A percentile compares a stretch with the other conserved stretches of the same genome.
These are phyloP conservation scores for Alcis repandata DNA, from an alignment of 2,888 invertebrate species.

Conservation along the genomic window DNA sequence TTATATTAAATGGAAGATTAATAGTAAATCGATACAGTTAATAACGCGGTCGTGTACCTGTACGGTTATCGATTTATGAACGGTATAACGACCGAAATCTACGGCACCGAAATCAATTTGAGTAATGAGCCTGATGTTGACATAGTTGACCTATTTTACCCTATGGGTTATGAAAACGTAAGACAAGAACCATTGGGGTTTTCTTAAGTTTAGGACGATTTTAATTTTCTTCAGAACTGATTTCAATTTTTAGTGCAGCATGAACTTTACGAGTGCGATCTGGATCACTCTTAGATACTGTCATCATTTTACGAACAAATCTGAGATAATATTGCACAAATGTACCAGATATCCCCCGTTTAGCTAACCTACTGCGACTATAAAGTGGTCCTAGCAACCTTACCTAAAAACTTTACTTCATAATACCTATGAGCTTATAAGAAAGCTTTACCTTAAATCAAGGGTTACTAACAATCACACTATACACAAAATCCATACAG, in stretches of 20 bases:
- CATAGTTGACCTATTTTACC: conserved; percentile 31
- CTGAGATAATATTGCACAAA: no score
- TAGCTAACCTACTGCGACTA: no score
- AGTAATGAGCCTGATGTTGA: conserved; percentile 44
- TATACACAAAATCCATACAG: not conserved
- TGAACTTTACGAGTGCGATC: no score
- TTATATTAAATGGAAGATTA: conserved; percentile 83
- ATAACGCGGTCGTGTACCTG: conserved; percentile 63
- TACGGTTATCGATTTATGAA: conserved; percentile 46
- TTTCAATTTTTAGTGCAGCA: no score
- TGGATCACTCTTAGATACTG: no score
- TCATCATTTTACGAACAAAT: no score
- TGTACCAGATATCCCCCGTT: no score
- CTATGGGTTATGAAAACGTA: not conserved
- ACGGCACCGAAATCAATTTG: conserved; percentile 44
- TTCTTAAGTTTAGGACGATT: not conserved
- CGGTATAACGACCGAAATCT: conserved; percentile 33
- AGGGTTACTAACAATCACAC: not conserved
- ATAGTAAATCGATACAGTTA: conserved; percentile 82
- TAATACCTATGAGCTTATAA: not conserved
- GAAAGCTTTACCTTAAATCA: not conserved
- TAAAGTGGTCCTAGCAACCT: not conserved
- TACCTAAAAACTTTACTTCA: not conserved
- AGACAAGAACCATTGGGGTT: no score
- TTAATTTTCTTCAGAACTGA: no score